phyloP scores from a whole-genome alignment of 2,888 invertebrate species.

The Nephrotoma guestfalica region DNA sequence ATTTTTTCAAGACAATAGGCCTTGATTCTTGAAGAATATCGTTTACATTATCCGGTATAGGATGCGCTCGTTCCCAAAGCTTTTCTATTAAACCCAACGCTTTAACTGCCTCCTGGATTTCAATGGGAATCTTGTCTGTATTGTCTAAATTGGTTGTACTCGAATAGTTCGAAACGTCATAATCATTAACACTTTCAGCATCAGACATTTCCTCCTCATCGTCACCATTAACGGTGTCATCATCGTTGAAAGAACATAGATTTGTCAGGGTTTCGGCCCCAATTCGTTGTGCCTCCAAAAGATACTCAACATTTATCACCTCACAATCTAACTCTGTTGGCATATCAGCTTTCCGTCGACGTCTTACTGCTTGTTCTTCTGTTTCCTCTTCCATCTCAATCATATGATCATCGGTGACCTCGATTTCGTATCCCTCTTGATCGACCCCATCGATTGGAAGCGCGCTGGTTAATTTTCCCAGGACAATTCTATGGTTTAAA shows the following conservation, averaged over 20 bases:
- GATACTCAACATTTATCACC: conserved; percentile 35
- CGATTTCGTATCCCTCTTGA: neutral
- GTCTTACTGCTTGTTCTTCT: conserved; percentile 19
- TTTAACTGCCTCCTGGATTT: conserved; percentile 45
- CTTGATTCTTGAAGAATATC: conserved; percentile 38
- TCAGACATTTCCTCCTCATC: conserved; percentile 35
- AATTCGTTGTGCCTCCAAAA: conserved; percentile 52
- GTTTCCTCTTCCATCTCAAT: conserved; percentile 18
- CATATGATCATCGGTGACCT: conserved; percentile 9
- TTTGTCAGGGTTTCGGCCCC: conserved; percentile 58
- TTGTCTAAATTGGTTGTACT: conserved; percentile 18
- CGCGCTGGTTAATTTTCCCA: conserved; percentile 36
- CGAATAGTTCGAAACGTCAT: conserved; percentile 20
- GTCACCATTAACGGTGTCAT: conserved; percentile 37
- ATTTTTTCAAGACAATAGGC: conserved; percentile 34
- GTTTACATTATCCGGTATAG: conserved; percentile 38
- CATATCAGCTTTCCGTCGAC: conserved; percentile 20
- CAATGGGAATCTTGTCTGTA: conserved; percentile 38
- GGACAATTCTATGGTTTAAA: conserved; percentile 37
- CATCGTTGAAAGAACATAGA: conserved; percentile 38
- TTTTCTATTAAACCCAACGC: conserved; percentile 43
- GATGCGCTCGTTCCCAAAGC: conserved; percentile 25
- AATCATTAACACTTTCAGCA: conserved; percentile 29
- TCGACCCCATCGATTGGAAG: conserved; percentile 27
- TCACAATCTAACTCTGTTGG: conserved; percentile 34